Percentiles rank a stretch among this genome's conserved stretches.
Evolutionary conservation across 2,797 vertebrate species (phyloP).

Genomic region (Erethizon dorsatum): DNA sequence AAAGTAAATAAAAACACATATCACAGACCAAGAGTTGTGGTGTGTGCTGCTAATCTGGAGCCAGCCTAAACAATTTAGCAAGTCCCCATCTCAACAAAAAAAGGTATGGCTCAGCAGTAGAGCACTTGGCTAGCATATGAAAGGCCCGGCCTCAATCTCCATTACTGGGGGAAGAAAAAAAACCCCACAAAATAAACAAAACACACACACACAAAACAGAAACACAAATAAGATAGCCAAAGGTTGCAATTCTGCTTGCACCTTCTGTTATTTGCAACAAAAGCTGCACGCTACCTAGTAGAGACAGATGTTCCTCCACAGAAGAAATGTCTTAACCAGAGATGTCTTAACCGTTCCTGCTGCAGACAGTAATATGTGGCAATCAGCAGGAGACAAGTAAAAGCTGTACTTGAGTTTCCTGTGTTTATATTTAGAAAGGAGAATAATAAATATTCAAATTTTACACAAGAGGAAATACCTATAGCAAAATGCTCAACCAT

Average conservation of each 20-base stretch:
- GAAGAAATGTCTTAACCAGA: background rate
- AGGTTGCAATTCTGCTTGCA: background rate
- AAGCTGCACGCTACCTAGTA: background rate
- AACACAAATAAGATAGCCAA: constrained; percentile 42
- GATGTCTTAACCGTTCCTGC: background rate
- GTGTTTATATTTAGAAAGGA: constrained; percentile 41
- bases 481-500: background rate
- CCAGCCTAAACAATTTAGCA: background rate
- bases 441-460: constrained; percentile 15
- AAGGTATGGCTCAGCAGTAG: background rate
- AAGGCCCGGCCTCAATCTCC: background rate
- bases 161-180: background rate
- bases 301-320: background rate
- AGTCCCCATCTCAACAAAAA: background rate
- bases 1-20: constrained; percentile 42
- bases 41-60: background rate
- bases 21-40: background rate
- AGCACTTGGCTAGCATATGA: background rate
- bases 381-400: constrained; percentile 18
- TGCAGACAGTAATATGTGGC: background rate
- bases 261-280: background rate
- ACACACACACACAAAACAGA: background rate
- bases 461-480: constrained; percentile 64
- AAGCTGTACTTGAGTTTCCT: constrained; percentile 23
- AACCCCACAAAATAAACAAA: too few species aligned